Conservation (phyloP, 2,888 invertebrate species). For the Aporophyla lueneburgensis region DNA sequence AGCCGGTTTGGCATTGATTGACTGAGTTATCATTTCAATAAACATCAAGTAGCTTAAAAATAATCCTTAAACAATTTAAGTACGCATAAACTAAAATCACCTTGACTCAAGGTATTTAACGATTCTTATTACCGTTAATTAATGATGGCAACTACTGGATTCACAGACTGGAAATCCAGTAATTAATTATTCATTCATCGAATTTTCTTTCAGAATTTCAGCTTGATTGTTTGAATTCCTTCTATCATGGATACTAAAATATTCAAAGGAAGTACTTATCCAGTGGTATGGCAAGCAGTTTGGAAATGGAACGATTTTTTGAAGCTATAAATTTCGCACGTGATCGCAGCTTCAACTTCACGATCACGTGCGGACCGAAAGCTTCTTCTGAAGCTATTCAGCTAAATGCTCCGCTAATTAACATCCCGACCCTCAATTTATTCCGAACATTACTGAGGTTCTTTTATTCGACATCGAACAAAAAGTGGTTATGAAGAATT, state of each 20-base stretch:
- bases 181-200: conserved; percentile 26
- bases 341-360: conserved; percentile 63
- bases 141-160: conserved; percentile 15
- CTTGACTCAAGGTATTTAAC: conserved; percentile 11
- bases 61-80: neutral
- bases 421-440: conserved; percentile 69
- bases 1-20: neutral
- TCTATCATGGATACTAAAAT: conserved; percentile 46
- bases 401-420: conserved; percentile 73
- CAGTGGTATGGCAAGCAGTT: conserved; percentile 54
- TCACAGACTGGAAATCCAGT: conserved; percentile 22
- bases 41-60: neutral
- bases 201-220: conserved; percentile 29
- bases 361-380: conserved; percentile 58
- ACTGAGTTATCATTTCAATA: neutral
- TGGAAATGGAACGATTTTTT: conserved; percentile 66
- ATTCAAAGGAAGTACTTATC: conserved; percentile 42
- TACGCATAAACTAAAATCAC: conserved; percentile 1
- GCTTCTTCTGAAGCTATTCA: conserved; percentile 67
- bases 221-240: conserved; percentile 31
- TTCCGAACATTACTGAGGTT: conserved; percentile 66
- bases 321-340: conserved; percentile 79
- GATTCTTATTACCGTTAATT: conserved; percentile 32
- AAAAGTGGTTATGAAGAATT: conserved; percentile 53
- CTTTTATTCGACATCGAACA: conserved; percentile 64